phyloP scores from a whole-genome alignment of 2,113 vertebrate species.

The Nycticorax nycticorax region DNA sequence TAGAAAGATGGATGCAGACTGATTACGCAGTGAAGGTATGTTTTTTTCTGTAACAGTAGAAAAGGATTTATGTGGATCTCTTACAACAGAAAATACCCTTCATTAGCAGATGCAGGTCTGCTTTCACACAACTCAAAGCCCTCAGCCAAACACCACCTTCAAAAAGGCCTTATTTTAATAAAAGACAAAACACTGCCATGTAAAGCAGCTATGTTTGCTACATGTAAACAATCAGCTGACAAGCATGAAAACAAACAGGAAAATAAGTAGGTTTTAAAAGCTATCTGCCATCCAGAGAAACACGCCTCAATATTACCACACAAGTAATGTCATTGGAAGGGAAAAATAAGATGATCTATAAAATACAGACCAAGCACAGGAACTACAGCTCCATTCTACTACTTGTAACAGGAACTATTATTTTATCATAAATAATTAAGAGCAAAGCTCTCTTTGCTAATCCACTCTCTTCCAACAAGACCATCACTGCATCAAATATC shows the following conservation, averaged over 20 bases:
- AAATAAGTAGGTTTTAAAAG: background rate
- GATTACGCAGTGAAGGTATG: accelerated
- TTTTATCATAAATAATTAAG: background rate
- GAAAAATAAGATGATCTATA: background rate
- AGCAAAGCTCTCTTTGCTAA: background rate
- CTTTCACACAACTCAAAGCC: background rate
- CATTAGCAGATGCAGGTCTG: background rate
- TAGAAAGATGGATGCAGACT: background rate
- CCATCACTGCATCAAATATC: background rate
- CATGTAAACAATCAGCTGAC: background rate
- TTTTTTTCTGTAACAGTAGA: background rate
- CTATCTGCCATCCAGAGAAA: background rate
- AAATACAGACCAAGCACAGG: background rate
- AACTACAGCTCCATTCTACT: background rate
- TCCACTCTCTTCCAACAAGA: background rate
- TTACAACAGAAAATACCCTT: background rate
- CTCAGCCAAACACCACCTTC: background rate
- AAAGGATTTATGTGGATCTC: background rate
- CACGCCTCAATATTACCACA: background rate
- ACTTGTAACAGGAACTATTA: background rate
- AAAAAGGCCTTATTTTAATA: background rate
- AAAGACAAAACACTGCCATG: background rate
- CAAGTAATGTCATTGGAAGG: background rate
- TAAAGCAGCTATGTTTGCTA: background rate
- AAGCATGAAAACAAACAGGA: background rate